Base-by-base conservation (phyloP, 2,888 invertebrate genomes). In the Peribatodes rhomboidaria region DNA sequence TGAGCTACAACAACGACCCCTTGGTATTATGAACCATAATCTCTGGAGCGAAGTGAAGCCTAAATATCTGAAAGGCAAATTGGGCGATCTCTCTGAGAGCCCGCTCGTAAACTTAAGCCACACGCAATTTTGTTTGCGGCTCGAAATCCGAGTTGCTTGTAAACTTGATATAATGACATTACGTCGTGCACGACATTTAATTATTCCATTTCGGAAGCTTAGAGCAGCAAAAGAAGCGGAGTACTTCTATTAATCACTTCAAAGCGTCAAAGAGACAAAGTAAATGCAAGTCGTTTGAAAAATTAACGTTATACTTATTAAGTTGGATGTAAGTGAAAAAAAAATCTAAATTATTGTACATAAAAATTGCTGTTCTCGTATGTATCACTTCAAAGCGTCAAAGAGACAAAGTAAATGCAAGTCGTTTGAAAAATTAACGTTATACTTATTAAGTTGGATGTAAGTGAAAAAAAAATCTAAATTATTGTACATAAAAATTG, bases 1-100 rank as follows among this genome's bases (percentile, higher is more conserved):
- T 79, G 79, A 82, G 80, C 82, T 81, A 80, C 83, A 83, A 81
- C 81, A 84, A 80, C 80, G 77, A 74, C 77, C 77, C 74, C 75
- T 79, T 68, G 72, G 74, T 74, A 78, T 81, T 82, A 78, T 78
- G 76, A 82, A 76, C 74, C 75, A 78, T 83, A 83, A 83, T 83
- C 81, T 82, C 75, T 82, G 79, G 77, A 77, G 73, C 77, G 75
- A 63, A 67, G 72, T 73, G 74, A 74, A 74, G 73, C 76, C 75
- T 78, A 77, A 78, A 75, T 80, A 79, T 79, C 78, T 77, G 73
- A 78, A 79, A 77, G 79, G 76, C 79, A 83, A 83, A 83, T 83
- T 78, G 77, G 77, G 76, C 77, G 76, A 78, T 82, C 75, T 75
- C 74, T 73, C 75, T 79, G 75, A 78, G 75, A 76, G 72, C 72